Evolutionary conservation across 2,797 vertebrate species (phyloP).

Genomic region (Zalophus californianus): DNA sequence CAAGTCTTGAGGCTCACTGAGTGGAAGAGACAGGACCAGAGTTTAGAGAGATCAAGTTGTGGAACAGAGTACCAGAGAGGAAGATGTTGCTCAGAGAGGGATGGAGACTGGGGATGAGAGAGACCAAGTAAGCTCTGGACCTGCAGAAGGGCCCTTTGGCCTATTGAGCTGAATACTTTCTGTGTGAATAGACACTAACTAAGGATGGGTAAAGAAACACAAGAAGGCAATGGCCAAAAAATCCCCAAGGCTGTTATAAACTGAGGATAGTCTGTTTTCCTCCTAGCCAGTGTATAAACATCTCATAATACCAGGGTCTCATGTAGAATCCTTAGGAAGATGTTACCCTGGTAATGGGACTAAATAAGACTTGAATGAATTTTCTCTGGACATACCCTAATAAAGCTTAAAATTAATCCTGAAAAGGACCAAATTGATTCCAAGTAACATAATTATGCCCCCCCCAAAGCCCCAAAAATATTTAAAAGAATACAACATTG

Average conservation of each 20-base stretch:
- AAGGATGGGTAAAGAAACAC: background rate
- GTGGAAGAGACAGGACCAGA: background rate
- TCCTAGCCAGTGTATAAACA: background rate
- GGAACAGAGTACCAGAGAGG: background rate
- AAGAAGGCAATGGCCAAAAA: background rate
- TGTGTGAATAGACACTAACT: background rate
- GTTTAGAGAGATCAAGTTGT: background rate
- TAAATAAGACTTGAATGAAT: background rate
- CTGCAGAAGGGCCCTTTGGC: background rate
- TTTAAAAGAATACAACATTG: background rate
- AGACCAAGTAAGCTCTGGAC: background rate
- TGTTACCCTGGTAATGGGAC: fast-evolving
- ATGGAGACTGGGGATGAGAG: background rate
- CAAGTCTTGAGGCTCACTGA: background rate
- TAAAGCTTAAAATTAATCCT: background rate
- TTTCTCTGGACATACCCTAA: background rate
- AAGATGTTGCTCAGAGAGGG: background rate
- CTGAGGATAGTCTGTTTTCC: background rate
- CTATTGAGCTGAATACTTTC: background rate
- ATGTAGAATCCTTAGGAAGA: background rate
- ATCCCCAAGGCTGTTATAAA: background rate
- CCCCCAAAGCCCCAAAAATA: background rate
- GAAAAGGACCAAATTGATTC: background rate
- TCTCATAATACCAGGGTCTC: background rate
- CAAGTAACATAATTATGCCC: background rate